Conservation (phyloP, 2,888 invertebrate species). For the Alloplasta piceator region DNA sequence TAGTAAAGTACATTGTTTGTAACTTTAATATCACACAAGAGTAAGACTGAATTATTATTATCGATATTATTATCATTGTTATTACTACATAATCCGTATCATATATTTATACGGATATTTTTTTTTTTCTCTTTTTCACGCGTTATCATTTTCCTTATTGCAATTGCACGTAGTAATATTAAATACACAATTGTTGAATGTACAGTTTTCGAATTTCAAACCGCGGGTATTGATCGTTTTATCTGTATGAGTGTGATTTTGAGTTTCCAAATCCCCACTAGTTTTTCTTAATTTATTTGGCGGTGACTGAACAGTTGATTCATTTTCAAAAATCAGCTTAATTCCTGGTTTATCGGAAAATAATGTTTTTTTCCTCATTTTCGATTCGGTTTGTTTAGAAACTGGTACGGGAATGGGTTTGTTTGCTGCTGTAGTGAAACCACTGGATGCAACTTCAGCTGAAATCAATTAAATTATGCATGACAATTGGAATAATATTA, state of each 20-base stretch:
- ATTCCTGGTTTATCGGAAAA: conserved; percentile 25
- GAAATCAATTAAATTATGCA: conserved; percentile 38
- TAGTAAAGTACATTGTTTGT: no score
- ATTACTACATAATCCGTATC: no score
- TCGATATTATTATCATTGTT: no score
- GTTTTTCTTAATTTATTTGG: conserved; percentile 19
- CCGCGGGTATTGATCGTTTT: not conserved
- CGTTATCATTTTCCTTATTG: conserved; percentile 14
- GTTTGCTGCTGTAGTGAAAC: conserved; percentile 42
- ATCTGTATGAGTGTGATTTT: conserved; percentile 12
- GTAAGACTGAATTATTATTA: no score
- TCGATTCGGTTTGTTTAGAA: conserved; percentile 8
- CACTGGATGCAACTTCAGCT: conserved; percentile 36
- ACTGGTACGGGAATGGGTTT: conserved; percentile 38
- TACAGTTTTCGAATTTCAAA: conserved; percentile 10
- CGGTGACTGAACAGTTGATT: conserved; percentile 25
- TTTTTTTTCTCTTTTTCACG: conserved; percentile 24
- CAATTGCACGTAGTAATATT: conserved; percentile 7
- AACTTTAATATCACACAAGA: no score
- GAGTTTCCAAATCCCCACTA: conserved; percentile 8
- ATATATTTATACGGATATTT: not conserved
- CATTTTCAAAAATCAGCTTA: conserved; percentile 12
- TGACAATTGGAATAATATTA: conserved; percentile 26
- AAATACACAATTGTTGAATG: no score
- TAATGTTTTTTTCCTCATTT: conserved; percentile 6